phyloP scores from a whole-genome alignment of 2,113 vertebrate species.

The Sula dactylatra region DNA sequence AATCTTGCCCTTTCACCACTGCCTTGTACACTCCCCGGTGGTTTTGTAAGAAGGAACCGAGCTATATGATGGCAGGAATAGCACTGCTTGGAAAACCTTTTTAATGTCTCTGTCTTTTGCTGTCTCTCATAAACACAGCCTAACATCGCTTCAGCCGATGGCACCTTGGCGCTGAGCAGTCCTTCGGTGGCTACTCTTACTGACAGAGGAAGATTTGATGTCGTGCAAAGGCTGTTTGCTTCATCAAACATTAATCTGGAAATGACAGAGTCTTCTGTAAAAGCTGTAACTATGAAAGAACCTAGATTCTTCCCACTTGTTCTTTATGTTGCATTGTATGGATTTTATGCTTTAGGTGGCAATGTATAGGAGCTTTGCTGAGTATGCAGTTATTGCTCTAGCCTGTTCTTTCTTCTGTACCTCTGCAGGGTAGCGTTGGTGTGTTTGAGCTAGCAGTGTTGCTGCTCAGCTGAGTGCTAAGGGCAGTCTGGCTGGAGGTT shows the following conservation, averaged over 20 bases:
- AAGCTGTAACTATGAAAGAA: constrained; percentile 54
- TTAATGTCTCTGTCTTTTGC: not conserved
- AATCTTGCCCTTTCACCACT: not conserved
- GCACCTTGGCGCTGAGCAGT: constrained; percentile 54
- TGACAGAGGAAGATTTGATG: constrained; percentile 69
- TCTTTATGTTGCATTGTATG: constrained; percentile 79
- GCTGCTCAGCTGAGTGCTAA: not conserved
- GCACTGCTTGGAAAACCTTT: not conserved
- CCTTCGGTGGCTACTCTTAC: constrained; percentile 59
- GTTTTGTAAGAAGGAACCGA: not conserved
- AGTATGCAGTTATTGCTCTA: not conserved
- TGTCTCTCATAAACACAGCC: constrained; percentile 72
- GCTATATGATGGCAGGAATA: not conserved
- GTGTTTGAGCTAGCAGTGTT: not conserved
- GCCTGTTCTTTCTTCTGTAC: not conserved
- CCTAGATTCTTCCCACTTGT: constrained; percentile 70
- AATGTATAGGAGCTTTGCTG: not conserved
- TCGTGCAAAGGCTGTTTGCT: constrained; percentile 74
- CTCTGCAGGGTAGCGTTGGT: not conserved
- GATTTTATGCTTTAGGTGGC: constrained; percentile 73
- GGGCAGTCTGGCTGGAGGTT: not conserved
- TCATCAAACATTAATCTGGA: constrained; percentile 72
- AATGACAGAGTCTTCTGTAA: constrained; percentile 69
- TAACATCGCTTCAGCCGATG: constrained; percentile 49
- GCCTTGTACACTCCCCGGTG: not conserved